Evolutionary conservation across 1,140 invertebrate species (phyloP), one percentile per base, ranked within the genome.

Genomic region (Pogonus chalceus): DNA sequence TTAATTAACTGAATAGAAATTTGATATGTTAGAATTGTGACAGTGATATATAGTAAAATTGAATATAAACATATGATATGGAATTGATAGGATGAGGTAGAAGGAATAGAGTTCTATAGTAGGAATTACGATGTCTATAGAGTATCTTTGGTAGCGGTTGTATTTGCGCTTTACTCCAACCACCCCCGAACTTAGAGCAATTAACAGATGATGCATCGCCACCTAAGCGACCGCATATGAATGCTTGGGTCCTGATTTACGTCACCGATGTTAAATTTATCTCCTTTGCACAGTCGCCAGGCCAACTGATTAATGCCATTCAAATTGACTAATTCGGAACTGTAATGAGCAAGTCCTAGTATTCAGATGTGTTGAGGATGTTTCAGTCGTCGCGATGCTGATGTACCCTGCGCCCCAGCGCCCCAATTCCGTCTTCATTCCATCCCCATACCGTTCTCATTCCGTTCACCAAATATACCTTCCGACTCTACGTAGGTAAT

Each of bases 301-400:
- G 18, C 37, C 18, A 43, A 12, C 37, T 43, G 37, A 43, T 43
- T 43, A 43, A 43, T 43, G 37, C 37, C 37, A 43, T 43, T 43
- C 37, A 43, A 43, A 43, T 43, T 43, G 37, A 43, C 37, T 43
- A 43, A 43, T 43, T 43, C 18, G 37, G 37, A 43, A 43, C 37
- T 12, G 37, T 43, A 43, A 43, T 43, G 37, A 9, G 37, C 37
- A 43, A 18, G 37, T 43, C 18, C n/a, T 4, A 18, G 37, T 43
- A 43, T 7, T 18, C 7, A 18, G 3, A 18, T 10, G 37, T 16
- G 18, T 43, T 43, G 9, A 43, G 9, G 18, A n/a, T 16, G 37
- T 31, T 31, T 31, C 37, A 43, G 7, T 43, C 37, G 3, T 16
- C 26, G 26, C 4, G 26, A 31, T 31, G 7, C 26, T 31, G 26